These are phyloP conservation scores for Gadopsis marmoratus DNA, from an alignment of 2,797 vertebrate genomes.

Conservation along the genomic window DNA sequence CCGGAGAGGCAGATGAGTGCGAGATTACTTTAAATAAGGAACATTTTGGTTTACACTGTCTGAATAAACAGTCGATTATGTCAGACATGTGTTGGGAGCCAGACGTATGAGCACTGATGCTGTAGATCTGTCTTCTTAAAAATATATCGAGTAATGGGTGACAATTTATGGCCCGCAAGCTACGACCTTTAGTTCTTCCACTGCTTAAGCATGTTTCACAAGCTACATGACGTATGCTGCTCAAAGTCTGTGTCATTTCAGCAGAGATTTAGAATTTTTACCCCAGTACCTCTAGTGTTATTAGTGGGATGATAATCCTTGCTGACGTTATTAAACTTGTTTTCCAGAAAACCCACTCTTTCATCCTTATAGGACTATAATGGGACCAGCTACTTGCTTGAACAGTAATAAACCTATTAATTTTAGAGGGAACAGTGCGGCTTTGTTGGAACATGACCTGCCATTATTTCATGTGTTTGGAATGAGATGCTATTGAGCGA, in stretches of 20 bases:
- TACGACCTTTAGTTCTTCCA: background rate
- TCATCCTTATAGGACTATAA: conserved; percentile 41
- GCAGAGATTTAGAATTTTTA: conserved; percentile 26
- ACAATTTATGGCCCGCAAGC: background rate
- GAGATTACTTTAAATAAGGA: conserved; percentile 55
- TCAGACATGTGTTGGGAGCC: background rate
- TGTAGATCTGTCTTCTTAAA: background rate
- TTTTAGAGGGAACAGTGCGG: conserved; percentile 43
- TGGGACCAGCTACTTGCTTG: conserved; percentile 27
- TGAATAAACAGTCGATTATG: conserved; percentile 10
- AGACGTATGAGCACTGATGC: conserved; percentile 7
- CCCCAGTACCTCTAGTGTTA: conserved; percentile 23
- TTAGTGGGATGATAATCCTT: conserved; percentile 43
- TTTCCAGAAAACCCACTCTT: conserved; percentile 37
- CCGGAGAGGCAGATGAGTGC: conserved; percentile 32
- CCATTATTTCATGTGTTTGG: conserved; percentile 37
- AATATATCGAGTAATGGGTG: background rate
- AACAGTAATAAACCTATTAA: conserved; percentile 53
- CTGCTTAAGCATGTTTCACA: background rate
- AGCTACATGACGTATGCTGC: background rate
- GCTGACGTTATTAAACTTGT: conserved; percentile 41
- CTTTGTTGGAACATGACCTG: conserved; percentile 48
- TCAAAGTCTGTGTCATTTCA: conserved; percentile 10
- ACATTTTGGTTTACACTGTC: conserved; percentile 30
- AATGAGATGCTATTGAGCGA: conserved; percentile 36